Base-by-base conservation (phyloP, 2,113 vertebrate genomes). In the Murina feae region DNA sequence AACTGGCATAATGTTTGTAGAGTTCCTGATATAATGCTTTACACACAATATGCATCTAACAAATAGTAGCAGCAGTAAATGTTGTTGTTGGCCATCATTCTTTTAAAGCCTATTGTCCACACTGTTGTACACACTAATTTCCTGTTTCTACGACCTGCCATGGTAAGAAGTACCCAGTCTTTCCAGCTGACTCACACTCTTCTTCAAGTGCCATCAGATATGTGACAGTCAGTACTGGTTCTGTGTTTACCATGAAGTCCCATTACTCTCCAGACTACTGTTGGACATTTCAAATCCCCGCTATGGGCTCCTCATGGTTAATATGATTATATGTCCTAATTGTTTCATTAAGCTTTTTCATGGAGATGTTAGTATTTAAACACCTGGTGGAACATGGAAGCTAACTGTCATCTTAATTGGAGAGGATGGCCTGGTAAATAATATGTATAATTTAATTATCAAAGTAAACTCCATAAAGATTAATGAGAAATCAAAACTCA, bases 351-450 rank as follows among this genome's bases (percentile, higher is more conserved):
- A 91, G 42, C 44, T 76, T 87, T 91, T 87, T 94, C 72, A 39
- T 30, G 89, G 76, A 96, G 58, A 69, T 68, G 13, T 39, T 91
- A 87, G 68, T 85, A n/a, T n/a, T 66, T 66, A 91, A 94, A 93
- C 82, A 39, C 63, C 65, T 91, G 66, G 49, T 89, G 91, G 76
- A 81, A 94, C 14, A 42, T 71, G 30, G 44, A 81, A 96, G 68
- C 60, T 95, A 95, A 97, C 96, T 96, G 94, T 89, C 80, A 85
- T 90, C 71, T 91, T 96, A 96, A 95, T 87, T 95, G 78, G 82
- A 68, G 30, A 96, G 32, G 72, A 92, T 88, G 78, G 88, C 76
- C 72, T 93, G 68, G 66, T 81, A 95, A 92, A 93, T 81, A 87
- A 85, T 79, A 89, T 20, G 35, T 75, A n/a, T 95, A 83, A 96